phyloP scores from a whole-genome alignment of 1,140 invertebrate genomes.

The Mesaphorura yosii region DNA sequence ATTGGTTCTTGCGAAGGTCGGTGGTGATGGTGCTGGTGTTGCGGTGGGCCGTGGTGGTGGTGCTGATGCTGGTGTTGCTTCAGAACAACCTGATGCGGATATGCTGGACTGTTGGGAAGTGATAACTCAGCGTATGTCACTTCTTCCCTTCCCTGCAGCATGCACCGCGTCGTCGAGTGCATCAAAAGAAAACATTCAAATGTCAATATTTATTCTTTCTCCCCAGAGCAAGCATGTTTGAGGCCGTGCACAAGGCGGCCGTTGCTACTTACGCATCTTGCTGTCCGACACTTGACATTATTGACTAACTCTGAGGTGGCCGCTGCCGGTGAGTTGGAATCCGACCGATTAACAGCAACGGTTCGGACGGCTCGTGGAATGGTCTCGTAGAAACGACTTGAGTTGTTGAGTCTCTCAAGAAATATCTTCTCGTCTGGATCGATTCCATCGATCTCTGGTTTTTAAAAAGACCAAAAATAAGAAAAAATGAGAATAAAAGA shows the following conservation, averaged over 20 bases:
- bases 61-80: constrained; percentile 39
- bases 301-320: constrained; percentile 22
- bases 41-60: constrained; percentile 37
- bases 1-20: constrained; percentile 41
- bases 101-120: constrained; percentile 34
- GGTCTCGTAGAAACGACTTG: constrained; percentile 30
- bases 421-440: constrained; percentile 32
- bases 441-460: constrained; percentile 30
- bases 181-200: constrained; percentile 1
- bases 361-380: constrained; percentile 30
- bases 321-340: constrained; percentile 18
- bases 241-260: too few relatives aligned
- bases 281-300: constrained; percentile 27
- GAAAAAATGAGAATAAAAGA: background rate
- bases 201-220: background rate
- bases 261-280: constrained; percentile 14
- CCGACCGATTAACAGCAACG: constrained; percentile 17
- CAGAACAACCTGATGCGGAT: constrained; percentile 24
- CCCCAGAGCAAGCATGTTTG: background rate
- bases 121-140: constrained; percentile 49
- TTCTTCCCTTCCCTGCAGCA: constrained; percentile 38
- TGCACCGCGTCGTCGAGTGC: too few relatives aligned
- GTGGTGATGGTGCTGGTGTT: constrained; percentile 26
- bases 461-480: too few relatives aligned
- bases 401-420: constrained; percentile 30